phyloP scores from a whole-genome alignment of 2,888 invertebrate species.

The Tachina fera region DNA sequence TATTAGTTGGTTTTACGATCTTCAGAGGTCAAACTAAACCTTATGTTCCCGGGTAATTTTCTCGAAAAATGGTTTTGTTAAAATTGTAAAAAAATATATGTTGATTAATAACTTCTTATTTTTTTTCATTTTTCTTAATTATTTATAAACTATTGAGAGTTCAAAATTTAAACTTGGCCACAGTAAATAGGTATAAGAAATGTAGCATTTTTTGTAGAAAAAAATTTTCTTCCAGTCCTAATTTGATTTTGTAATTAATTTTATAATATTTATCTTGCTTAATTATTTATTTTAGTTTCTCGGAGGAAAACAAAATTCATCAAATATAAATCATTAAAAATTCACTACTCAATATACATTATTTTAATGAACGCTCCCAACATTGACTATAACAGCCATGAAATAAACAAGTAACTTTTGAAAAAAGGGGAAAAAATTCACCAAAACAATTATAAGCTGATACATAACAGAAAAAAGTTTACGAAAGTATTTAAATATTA shows the following conservation, averaged over 20 bases:
- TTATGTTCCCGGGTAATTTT: no score
- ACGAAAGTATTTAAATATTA: conserved; percentile 9
- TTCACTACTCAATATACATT: conserved; percentile 15
- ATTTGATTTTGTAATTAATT: neutral
- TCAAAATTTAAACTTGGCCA: no score
- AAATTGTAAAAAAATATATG: no score
- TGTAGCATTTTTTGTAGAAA: no score
- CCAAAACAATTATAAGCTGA: conserved; percentile 12
- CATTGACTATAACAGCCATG: conserved; percentile 36
- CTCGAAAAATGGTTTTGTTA: no score
- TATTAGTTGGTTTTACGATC: no score
- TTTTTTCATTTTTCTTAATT: no score
- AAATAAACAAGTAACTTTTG: conserved; percentile 12
- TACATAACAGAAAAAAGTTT: conserved; percentile 35
- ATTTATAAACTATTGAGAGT: no score
- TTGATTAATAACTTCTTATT: no score
- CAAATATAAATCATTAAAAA: neutral
- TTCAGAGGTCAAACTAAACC: no score
- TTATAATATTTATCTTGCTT: conserved; percentile 18
- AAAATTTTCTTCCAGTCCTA: no score
- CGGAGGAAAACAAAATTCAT: conserved; percentile 7
- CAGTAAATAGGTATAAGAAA: no score
- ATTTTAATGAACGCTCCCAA: neutral
- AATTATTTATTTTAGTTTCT: conserved; percentile 62
- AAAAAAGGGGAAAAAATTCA: conserved; percentile 4